Evolutionary conservation across 2,797 vertebrate genomes (phyloP), one percentile per base, ranked within the genome.

Genomic region (Eulemur rubriventer): DNA sequence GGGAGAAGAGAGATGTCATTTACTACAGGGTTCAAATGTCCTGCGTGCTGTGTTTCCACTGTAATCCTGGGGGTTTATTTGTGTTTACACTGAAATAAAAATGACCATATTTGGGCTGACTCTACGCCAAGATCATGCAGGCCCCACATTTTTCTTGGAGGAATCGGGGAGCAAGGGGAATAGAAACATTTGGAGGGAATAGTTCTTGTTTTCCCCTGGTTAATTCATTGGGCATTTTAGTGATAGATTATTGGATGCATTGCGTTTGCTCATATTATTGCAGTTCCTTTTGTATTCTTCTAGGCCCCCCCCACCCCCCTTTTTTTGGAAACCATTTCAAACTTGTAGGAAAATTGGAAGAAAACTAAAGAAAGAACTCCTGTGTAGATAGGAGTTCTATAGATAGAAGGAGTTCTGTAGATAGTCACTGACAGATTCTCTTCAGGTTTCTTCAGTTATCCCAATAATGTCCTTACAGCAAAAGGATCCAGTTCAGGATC

Each of bases 1-100:
- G 87, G 95, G 87, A 87, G 81, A 93, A 73, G 89, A 94, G 85
- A 86, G 96, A 80, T 79, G 83, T 94, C 92, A 76, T 88, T 94
- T 95, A 89, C 70, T 85, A 2, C 75, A 52, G 94, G 89, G 85
- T 92, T 95, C 38, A n/a, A 20, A 76, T 83, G 43, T 89, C 85
- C 76, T 85, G 30, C 16, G 13, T 35, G 80, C 67, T 85, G 63
- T 8, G 80, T 96, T 91, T 88, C 93, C 79, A 30, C 22, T 57
- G 26, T 89, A 41, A 89, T 95, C 41, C 69, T 22, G 14, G 61
- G 50, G 63, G 46, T 7, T 97, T 95, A 59, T 95, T 86, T 89
- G 48, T 38, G 4, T 95, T 94, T 81, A 48, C 7, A 33, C 75
- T 93, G 96, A 81, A 91, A 93, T 82, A 91, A 95, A 84, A 93